Conservation (phyloP, 1,140 invertebrate genomes). For the Cydia splendana region DNA sequence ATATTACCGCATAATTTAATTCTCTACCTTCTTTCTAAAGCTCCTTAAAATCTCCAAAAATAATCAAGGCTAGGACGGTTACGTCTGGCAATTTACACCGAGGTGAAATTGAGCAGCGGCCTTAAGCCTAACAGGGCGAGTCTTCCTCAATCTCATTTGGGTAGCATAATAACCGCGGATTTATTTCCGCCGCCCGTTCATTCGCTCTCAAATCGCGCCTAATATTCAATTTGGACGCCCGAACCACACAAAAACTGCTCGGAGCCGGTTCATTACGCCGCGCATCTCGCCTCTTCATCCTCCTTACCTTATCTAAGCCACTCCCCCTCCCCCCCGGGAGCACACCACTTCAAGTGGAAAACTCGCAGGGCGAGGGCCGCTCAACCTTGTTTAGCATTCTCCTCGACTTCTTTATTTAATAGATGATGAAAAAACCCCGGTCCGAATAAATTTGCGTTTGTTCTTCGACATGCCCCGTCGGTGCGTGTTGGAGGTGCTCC, state of each 20-base stretch:
- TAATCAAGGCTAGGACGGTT: slow-evolving; percentile 59
- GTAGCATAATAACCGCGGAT: slow-evolving; percentile 76
- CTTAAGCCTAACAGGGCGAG: slow-evolving; percentile 59
- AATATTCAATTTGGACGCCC: slow-evolving; percentile 77
- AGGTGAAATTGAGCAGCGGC: slow-evolving; percentile 66
- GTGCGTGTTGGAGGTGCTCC: slow-evolving; percentile 60
- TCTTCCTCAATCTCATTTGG: slow-evolving; percentile 72
- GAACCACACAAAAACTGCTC: slow-evolving; percentile 77
- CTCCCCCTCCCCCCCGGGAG: slow-evolving; percentile 52
- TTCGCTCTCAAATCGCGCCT: slow-evolving; percentile 75
- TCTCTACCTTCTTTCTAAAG: slow-evolving; percentile 43
- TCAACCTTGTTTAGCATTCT: slow-evolving; percentile 78
- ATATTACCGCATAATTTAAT: slow-evolving; percentile 29
- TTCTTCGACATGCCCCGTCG: slow-evolving; percentile 63
- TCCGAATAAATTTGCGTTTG: slow-evolving; percentile 73
- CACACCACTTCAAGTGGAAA: slow-evolving; percentile 74
- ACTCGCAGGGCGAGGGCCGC: slow-evolving; percentile 74
- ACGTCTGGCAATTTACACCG: slow-evolving; percentile 65
- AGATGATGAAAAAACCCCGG: slow-evolving; percentile 73
- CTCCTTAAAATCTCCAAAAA: slow-evolving; percentile 54
- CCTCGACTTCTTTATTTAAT: slow-evolving; percentile 78
- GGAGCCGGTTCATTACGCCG: slow-evolving; percentile 76
- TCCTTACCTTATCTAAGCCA: slow-evolving; percentile 77
- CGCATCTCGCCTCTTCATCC: slow-evolving; percentile 76
- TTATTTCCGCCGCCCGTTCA: slow-evolving; percentile 72